Evolutionary conservation across 2,888 invertebrate species (phyloP), one percentile per base, ranked within the genome.

Genomic region (Hypsopygia costalis): DNA sequence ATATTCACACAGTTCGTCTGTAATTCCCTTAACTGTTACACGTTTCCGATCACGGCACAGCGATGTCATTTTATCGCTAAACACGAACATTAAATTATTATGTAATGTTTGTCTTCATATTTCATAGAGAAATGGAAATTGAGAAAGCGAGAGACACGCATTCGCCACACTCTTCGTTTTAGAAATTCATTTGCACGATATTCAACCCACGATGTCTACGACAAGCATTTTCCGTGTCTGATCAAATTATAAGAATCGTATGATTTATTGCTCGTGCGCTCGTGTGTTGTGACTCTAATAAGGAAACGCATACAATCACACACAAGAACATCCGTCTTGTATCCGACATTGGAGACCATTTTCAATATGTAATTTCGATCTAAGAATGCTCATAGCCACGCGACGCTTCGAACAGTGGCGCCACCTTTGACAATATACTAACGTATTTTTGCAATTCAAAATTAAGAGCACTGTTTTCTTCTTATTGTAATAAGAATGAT

Each of bases 321-420:
- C 50, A 45, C 10, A 9, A 22, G 11, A 41, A 42, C 37, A 46
- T 51, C 50, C 47, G 50, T 44, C 44, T 41, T 44, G 48, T 50
- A 48, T 57, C 44, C 40, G 45, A 48, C 49, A 58, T 64, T n/a
- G 69, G 65, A 64, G 52, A 55, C 51, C 52, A 63, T 69, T 69
- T 61, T 58, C 39, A 30, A 10, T 34, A 36, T 27, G 57, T 65
- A 62, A 62, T 63, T 58, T 62, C 60, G 58, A 55, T 62, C 58
- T 56, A 59, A 47, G 63, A 61, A 57, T 61, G 64, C 62, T 58
- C 56, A 57, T 52, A 48, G 59, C 60, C 70, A 73, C 69, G 69
- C 67, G 60, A 65, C 58, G 69, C 56, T 54, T 60, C 48, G 51
- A 55, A 49, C 47, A 49, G 58, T 80, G 83, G 83, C 83, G 83